A percentile compares a stretch with the other conserved stretches of the same genome.
These are phyloP conservation scores for Tetragonula carbonaria DNA, from an alignment of 2,888 invertebrate genomes.

Conservation along the genomic window DNA sequence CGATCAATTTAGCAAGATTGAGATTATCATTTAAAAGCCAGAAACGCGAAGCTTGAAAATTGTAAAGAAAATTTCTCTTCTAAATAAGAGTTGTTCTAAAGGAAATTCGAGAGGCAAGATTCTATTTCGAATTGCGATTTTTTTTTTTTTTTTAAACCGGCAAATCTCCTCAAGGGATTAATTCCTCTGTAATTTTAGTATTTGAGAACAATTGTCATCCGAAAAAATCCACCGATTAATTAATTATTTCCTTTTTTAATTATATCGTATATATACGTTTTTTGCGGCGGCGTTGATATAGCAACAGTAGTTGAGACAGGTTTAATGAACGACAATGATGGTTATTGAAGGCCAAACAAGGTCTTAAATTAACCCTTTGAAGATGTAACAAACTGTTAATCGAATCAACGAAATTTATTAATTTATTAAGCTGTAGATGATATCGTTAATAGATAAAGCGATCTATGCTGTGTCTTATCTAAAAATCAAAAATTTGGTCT, in stretches of 20 bases:
- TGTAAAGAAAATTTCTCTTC: background rate
- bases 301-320: background rate
- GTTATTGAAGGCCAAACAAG: slow-evolving; percentile 6
- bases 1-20: background rate
- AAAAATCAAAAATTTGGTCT: background rate
- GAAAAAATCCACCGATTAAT: background rate
- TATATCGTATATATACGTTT: background rate
- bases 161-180: background rate
- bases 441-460: background rate
- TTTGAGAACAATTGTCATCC: background rate
- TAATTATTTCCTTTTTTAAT: background rate
- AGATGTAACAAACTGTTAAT: background rate
- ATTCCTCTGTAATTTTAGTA: background rate
- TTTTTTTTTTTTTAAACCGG: background rate
- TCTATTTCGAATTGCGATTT: background rate
- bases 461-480: background rate
- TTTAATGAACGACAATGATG: slow-evolving; percentile 18
- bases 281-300: background rate
- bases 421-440: background rate
- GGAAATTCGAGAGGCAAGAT: background rate
- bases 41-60: background rate
- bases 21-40: background rate
- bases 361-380: slow-evolving; percentile 19
- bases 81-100: background rate
- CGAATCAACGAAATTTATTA: background rate